Base-by-base conservation (phyloP, 2,888 invertebrate species). In the Drepana falcataria region DNA sequence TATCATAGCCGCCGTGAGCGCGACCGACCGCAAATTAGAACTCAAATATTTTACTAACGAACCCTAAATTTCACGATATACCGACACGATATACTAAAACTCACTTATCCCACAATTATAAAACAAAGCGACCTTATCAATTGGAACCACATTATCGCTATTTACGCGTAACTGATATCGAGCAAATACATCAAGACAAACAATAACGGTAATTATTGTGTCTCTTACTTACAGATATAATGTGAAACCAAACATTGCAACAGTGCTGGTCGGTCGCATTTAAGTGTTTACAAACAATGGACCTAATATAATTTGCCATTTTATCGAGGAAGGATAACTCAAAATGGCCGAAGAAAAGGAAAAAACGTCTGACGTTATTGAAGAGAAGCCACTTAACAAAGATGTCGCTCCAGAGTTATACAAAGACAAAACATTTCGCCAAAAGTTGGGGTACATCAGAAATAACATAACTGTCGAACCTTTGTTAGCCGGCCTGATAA, bases 391-490 rank as follows among this genome's bases (percentile, higher is more conserved):
- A 9, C 61, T 88, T 2, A 85, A 84, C 53, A 75, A 76, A 59
- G 73, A 77, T 58, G 69, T 61, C 3, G 60, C 55, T n/a, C 63
- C 71, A 47, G 70, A 69, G 40, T 57, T 72, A 48, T 79, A 77
- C 55, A 81, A 82, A 57, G 82, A 81, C 35, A 84, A 78, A 65
- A 79, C 68, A n/a, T 81, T 85, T 52, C 57, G 60, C 6, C 84
- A 87, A 52, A 89, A 86, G 60, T 59, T 87, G 53, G 61, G 59
- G 9, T 73, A 83, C 52, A 75, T 89, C 9, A 82, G 63, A 65
- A 77, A 81, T 2, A 94, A 94, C 72, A 94, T 95, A 58, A 95
- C 95, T 0, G 95, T 95, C 2, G 95, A 95, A 74, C 95, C 95
- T 0, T 91, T 95, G 85, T 77, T 95, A 35, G 95, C 94, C 0